Evolutionary conservation across 2,113 vertebrate species (phyloP).

Genomic region (Electrona antarctica): DNA sequence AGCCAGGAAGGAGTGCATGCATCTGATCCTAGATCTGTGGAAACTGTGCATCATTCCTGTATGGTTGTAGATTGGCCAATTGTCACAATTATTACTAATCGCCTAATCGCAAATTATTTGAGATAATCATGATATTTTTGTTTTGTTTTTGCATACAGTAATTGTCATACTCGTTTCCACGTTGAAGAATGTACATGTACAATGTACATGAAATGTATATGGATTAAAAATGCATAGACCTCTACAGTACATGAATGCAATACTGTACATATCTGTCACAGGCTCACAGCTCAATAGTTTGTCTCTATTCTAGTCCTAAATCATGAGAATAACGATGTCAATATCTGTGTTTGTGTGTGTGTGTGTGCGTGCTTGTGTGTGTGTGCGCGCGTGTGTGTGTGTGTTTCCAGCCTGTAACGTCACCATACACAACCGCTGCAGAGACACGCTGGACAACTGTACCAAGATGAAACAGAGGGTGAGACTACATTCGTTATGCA

Average conservation of each 20-base stretch:
- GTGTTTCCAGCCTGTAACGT: constrained; percentile 77
- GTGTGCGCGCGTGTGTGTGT: constrained; percentile 9
- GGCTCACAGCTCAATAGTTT: background rate
- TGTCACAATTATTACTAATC: no score
- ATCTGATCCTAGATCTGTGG: no score
- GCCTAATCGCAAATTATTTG: no score
- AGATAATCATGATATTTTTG: no score
- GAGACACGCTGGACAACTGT: constrained; percentile 79
- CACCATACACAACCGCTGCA: constrained; percentile 83
- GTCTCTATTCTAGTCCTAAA: background rate
- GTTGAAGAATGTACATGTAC: background rate
- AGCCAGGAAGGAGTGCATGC: no score
- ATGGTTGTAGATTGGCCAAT: no score
- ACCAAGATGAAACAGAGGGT: constrained; percentile 83
- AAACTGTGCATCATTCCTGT: no score
- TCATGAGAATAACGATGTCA: no score
- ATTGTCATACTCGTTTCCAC: background rate
- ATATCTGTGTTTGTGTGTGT: background rate
- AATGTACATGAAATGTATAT: background rate
- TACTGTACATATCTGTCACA: no score
- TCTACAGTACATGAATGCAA: background rate
- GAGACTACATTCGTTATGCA: constrained; percentile 26
- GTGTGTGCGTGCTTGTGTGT: background rate
- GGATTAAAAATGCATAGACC: background rate
- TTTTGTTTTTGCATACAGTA: no score